These are phyloP conservation scores for Hemibagrus wyckioides DNA, from an alignment of 2,113 vertebrate species.

Conservation along the genomic window DNA sequence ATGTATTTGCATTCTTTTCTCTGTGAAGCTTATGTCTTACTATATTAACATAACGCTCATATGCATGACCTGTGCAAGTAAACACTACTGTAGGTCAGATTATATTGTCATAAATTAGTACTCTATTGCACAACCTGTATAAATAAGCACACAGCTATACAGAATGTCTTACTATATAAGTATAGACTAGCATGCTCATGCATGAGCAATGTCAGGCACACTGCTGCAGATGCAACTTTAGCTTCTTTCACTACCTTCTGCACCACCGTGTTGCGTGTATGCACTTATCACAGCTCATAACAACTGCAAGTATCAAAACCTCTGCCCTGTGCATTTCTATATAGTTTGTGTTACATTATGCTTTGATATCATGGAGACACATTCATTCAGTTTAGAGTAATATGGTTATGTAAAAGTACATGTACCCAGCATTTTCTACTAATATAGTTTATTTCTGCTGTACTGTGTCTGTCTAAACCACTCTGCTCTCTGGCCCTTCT, in stretches of 20 bases:
- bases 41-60: background rate
- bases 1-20: background rate
- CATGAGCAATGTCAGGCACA: background rate
- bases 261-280: background rate
- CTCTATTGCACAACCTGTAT: background rate
- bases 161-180: background rate
- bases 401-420: conserved; percentile 19
- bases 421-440: background rate
- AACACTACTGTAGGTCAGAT: background rate
- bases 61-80: background rate
- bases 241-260: background rate
- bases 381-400: conserved; percentile 10
- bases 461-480: conserved; percentile 19
- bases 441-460: conserved; percentile 28
- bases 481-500: conserved; percentile 44
- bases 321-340: background rate
- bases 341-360: conserved; percentile 17
- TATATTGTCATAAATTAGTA: background rate
- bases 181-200: background rate
- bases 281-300: background rate
- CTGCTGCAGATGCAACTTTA: background rate
- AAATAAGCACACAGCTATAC: background rate
- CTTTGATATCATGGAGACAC: background rate
- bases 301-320: conserved; percentile 1
- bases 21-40: background rate